Base-by-base conservation (phyloP, 2,888 invertebrate species). In the Amaurobius ferox region DNA sequence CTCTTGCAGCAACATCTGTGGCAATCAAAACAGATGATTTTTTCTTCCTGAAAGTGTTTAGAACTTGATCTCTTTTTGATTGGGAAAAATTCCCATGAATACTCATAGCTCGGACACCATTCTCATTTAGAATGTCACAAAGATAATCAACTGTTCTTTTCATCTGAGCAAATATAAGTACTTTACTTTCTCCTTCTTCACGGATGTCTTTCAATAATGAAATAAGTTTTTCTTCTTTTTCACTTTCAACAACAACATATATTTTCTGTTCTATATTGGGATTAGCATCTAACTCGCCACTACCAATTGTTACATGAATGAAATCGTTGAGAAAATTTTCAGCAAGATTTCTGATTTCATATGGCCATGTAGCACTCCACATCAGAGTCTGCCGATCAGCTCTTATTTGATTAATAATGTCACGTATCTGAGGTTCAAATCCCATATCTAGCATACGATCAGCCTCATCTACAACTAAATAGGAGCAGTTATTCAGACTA, bases 1-100 rank as follows among this genome's bases (percentile, higher is more conserved):
- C 96, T 90, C 96, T 94, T 0, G 98, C 97, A 67, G 98, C 98
- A 30, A 98, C 98, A 93, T 98, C 98, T 13, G 98, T 98, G 0
- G 98, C 98, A 76, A 98, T 96, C 88, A 98, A 92, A 90, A 98
- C 96, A 79, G 96, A 95, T 0, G 95, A 94, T 90, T 94, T 95
- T 29, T 97, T 96, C 89, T 92, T 94, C 88, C 96, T 94, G 92
- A 98, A 98, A 91, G 96, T 93, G n/a, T n/a, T n/a, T n/a, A n/a
- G n/a, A n/a, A n/a, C n/a, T n/a, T n/a, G n/a, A n/a, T n/a, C n/a
- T n/a, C n/a, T n/a, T n/a, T n/a, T n/a, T n/a, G n/a, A n/a, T n/a
- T n/a, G n/a, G n/a, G n/a, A n/a, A n/a, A n/a, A n/a, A n/a, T n/a
- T n/a, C n/a, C n/a, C n/a, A n/a, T n/a, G n/a, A n/a, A n/a, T n/a